Evolutionary conservation across 2,888 invertebrate species (phyloP).

Genomic region (Graphium colonna): DNA sequence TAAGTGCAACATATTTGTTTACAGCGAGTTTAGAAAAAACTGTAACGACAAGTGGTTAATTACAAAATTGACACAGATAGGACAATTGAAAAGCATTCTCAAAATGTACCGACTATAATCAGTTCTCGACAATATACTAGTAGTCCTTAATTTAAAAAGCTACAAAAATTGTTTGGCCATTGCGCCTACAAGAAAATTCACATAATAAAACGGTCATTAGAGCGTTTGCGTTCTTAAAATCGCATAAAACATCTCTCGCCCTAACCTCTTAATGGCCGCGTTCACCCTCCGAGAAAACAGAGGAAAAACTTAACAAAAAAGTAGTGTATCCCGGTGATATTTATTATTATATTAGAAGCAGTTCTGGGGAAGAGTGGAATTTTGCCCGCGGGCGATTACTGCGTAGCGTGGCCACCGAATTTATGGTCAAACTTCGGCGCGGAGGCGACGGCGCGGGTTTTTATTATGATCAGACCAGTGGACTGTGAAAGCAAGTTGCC

Average conservation of each 20-base stretch:
- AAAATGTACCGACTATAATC: too few relatives aligned
- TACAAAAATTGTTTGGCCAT: not conserved
- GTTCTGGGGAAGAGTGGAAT: slow-evolving; percentile 57
- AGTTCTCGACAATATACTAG: too few relatives aligned
- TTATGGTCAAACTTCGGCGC: slow-evolving; percentile 79
- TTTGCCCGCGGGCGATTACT: slow-evolving; percentile 63
- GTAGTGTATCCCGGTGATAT: slow-evolving; percentile 70
- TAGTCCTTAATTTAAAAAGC: too few relatives aligned
- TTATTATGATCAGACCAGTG: slow-evolving; percentile 81
- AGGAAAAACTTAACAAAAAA: slow-evolving; percentile 67
- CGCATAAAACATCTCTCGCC: slow-evolving; percentile 73
- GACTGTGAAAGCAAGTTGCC: slow-evolving; percentile 79
- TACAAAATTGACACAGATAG: too few relatives aligned
- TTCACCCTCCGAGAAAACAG: slow-evolving; percentile 69
- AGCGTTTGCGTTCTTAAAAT: slow-evolving; percentile 75
- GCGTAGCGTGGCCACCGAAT: slow-evolving; percentile 66
- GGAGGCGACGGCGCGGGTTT: slow-evolving; percentile 79
- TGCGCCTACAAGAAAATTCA: slow-evolving; percentile 43
- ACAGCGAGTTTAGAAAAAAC: too few relatives aligned
- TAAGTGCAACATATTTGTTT: too few relatives aligned
- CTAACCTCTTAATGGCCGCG: slow-evolving; percentile 73
- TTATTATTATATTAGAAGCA: slow-evolving; percentile 77
- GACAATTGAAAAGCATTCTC: too few relatives aligned
- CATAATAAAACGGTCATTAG: slow-evolving; percentile 64
- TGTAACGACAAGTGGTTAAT: too few relatives aligned